Evolutionary conservation across 2,888 invertebrate species (phyloP).

Genomic region (Bhutanitis thaidina): DNA sequence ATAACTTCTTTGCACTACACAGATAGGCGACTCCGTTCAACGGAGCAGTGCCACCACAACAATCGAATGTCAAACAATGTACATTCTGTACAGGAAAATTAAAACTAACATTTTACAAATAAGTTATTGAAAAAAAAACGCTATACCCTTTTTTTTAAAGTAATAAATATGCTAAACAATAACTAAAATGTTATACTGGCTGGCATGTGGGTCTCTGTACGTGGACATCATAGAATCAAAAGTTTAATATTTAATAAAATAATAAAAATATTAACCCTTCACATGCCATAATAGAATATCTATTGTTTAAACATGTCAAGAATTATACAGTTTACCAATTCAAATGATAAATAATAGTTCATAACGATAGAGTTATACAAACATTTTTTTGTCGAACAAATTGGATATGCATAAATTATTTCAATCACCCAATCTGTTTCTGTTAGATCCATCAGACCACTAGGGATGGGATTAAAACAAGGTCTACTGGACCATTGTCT

Average conservation of each 20-base stretch:
- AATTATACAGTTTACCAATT: too few relatives aligned
- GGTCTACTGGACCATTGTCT: neutral
- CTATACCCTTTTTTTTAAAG: conserved; percentile 50
- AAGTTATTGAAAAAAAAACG: conserved; percentile 70
- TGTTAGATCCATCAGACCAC: neutral
- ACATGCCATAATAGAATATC: too few relatives aligned
- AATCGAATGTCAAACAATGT: conserved; percentile 23
- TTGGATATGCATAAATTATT: too few relatives aligned
- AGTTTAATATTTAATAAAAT: too few relatives aligned
- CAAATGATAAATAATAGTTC: too few relatives aligned
- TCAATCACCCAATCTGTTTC: neutral
- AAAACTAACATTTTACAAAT: conserved; percentile 65
- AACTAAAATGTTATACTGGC: conserved; percentile 42
- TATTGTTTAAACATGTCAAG: too few relatives aligned
- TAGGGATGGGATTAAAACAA: too few relatives aligned
- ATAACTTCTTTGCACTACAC: neutral
- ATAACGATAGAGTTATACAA: too few relatives aligned
- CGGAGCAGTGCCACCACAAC: neutral
- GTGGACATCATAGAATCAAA: too few relatives aligned
- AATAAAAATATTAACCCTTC: too few relatives aligned
- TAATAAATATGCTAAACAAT: conserved; percentile 71
- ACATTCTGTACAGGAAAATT: conserved; percentile 39
- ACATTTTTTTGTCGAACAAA: too few relatives aligned
- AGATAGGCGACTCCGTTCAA: conserved; percentile 1
- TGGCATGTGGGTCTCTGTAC: neutral